Conservation (phyloP, 2,113 vertebrate genomes). For the Monopterus albus region DNA sequence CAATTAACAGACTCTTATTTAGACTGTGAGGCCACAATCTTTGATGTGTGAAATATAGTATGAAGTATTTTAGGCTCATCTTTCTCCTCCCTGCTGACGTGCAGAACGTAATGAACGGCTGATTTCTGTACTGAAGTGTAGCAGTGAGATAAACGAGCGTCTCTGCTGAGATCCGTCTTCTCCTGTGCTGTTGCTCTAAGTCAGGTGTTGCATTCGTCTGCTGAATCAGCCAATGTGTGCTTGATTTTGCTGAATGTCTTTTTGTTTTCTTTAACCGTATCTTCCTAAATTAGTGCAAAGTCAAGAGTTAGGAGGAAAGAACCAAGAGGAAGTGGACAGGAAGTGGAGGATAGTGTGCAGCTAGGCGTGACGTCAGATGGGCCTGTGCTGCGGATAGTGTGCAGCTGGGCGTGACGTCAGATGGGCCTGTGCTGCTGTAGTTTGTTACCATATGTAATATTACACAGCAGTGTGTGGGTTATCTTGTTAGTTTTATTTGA, state of each 20-base stretch:
- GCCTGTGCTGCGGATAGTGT: too few species aligned
- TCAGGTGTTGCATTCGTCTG: conserved; percentile 5
- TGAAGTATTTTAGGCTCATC: conserved; percentile 34
- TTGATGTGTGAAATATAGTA: conserved; percentile 30
- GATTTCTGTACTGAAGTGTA: conserved; percentile 18
- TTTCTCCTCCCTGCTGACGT: conserved; percentile 7
- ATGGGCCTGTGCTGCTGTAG: conserved; percentile 14
- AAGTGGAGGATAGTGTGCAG: conserved; percentile 13
- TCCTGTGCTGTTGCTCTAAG: background rate
- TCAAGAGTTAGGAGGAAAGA: conserved; percentile 10
- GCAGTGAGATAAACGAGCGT: conserved; percentile 27
- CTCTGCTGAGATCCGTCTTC: conserved; percentile 1
- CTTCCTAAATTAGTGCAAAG: conserved; percentile 48
- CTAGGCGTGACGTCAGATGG: too few species aligned
- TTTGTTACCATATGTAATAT: conserved; percentile 31
- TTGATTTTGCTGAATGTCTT: conserved; percentile 45
- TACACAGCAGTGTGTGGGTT: background rate
- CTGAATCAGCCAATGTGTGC: conserved; percentile 20
- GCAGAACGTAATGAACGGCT: conserved; percentile 16
- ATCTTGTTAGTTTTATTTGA: conserved; percentile 43
- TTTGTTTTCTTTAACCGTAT: background rate
- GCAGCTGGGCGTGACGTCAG: conserved; percentile 22
- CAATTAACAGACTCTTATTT: conserved; percentile 51
- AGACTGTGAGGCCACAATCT: conserved; percentile 11
- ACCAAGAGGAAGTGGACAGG: background rate